These are phyloP conservation scores for Geopemphigus sp. DNA, from an alignment of 1,140 invertebrate genomes.

Conservation along the genomic window DNA sequence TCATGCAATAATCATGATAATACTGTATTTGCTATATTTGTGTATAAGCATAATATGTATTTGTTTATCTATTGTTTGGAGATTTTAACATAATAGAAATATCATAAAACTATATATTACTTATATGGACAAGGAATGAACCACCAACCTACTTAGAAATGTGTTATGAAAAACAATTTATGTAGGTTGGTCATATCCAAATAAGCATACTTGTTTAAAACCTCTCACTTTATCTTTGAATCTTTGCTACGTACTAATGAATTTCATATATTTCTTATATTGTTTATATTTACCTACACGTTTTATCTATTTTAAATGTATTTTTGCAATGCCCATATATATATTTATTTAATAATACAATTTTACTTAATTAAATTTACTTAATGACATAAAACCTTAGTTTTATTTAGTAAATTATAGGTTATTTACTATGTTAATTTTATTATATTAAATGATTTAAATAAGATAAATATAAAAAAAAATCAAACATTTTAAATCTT, in stretches of 20 bases:
- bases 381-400: too few species aligned
- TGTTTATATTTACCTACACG: neutral
- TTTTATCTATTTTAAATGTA: neutral
- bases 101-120: neutral
- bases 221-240: conserved; percentile 1
- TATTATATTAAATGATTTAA: too few species aligned
- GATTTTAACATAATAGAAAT: neutral
- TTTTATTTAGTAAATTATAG: too few species aligned
- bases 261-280: neutral
- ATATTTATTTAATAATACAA: neutral
- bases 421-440: too few species aligned
- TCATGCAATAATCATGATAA: too few species aligned
- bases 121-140: neutral
- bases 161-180: conserved; percentile 7
- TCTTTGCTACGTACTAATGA: neutral
- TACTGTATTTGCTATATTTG: too few species aligned
- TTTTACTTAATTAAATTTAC: neutral
- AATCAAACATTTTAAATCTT: too few species aligned
- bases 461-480: too few species aligned
- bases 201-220: conserved; percentile 37
- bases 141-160: conserved; percentile 18
- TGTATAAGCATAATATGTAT: too few species aligned
- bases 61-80: neutral
- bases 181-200: conserved; percentile 42
- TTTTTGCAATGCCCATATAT: neutral